These are phyloP conservation scores for Actias luna DNA, from an alignment of 2,888 invertebrate species.

Conservation along the genomic window DNA sequence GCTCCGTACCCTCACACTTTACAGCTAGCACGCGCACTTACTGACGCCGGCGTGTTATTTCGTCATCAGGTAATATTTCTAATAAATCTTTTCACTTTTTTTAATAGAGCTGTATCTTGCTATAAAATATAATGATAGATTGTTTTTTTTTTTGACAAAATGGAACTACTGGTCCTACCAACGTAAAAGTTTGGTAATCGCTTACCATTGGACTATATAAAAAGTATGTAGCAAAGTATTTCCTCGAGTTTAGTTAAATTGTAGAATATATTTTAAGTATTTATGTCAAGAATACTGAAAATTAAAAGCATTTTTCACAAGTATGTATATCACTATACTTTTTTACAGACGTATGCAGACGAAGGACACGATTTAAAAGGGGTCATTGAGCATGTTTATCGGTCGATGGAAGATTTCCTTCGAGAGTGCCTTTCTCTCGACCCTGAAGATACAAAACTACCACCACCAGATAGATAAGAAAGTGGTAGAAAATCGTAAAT, in stretches of 20 bases:
- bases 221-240: too few species aligned
- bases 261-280: not conserved
- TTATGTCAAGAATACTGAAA: not conserved
- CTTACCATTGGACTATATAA: too few species aligned
- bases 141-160: too few species aligned
- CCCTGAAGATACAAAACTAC: conserved; percentile 86
- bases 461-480: conserved; percentile 79
- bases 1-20: conserved; percentile 97
- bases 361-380: conserved; percentile 93
- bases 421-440: conserved; percentile 94
- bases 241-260: too few species aligned
- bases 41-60: conserved; percentile 93
- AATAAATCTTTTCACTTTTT: not conserved
- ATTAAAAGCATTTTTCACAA: not conserved
- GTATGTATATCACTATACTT: not conserved
- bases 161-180: too few species aligned
- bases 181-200: too few species aligned
- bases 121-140: too few species aligned
- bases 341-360: conserved; percentile 93
- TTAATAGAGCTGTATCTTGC: too few species aligned
- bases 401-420: conserved; percentile 96
- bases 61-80: conserved; percentile 89
- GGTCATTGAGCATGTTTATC: conserved; percentile 94
- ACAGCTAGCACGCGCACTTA: conserved; percentile 92
- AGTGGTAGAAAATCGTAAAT: conserved; percentile 29